phyloP scores from a whole-genome alignment of 2,113 vertebrate species.

The Trachemys scripta region DNA sequence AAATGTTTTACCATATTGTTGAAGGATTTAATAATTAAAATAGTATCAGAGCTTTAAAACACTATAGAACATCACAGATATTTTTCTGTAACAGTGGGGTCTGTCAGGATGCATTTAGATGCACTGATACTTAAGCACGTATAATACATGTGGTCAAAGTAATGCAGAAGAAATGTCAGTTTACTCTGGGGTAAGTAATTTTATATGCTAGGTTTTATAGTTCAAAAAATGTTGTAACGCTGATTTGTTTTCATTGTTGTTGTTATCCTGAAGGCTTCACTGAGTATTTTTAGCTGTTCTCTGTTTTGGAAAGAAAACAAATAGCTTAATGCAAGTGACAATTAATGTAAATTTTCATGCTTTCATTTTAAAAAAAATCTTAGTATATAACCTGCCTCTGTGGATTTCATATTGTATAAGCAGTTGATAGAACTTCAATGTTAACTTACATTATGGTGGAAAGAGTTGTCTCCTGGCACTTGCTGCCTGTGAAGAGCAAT shows the following conservation, averaged over 20 bases:
- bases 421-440: not conserved
- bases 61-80: not conserved
- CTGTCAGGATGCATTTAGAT: not conserved
- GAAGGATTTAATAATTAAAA: conserved; percentile 39
- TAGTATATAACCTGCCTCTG: not conserved
- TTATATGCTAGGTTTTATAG: not conserved
- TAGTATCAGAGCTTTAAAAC: conserved; percentile 23
- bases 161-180: not conserved
- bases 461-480: not conserved
- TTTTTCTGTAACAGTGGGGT: not conserved
- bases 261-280: not conserved
- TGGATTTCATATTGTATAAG: not conserved
- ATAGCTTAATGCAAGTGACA: not conserved
- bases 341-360: not conserved
- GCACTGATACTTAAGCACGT: conserved; percentile 42
- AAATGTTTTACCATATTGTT: conserved; percentile 43
- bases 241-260: not conserved
- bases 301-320: not conserved
- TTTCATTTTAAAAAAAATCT: not conserved
- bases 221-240: not conserved
- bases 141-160: conserved; percentile 36
- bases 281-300: not conserved
- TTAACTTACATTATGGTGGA: not conserved
- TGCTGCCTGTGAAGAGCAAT: not conserved
- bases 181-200: conserved; percentile 13